phyloP scores from a whole-genome alignment of 2,113 vertebrate species.

The Charina bottae region DNA sequence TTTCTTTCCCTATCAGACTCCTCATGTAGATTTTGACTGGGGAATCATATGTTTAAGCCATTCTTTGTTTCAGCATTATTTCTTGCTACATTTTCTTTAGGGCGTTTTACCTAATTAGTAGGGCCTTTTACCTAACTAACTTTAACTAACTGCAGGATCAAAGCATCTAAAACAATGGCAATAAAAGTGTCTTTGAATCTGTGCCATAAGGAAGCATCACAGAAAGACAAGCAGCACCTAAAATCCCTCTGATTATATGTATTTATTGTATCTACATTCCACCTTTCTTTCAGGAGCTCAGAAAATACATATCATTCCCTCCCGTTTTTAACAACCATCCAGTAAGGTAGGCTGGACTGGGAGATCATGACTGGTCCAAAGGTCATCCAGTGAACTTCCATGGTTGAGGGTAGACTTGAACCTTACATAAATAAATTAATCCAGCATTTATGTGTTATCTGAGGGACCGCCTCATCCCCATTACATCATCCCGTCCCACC shows the following conservation, averaged over 20 bases:
- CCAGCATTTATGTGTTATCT: too few relatives aligned
- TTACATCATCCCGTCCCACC: too few relatives aligned
- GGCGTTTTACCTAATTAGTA: not conserved
- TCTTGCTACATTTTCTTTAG: not conserved
- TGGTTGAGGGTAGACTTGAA: not conserved
- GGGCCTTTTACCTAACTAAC: not conserved
- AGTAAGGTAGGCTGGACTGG: not conserved
- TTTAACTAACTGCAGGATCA: not conserved
- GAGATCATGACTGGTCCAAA: not conserved
- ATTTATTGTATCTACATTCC: not conserved
- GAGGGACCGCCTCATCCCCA: too few relatives aligned
- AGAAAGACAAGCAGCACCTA: not conserved
- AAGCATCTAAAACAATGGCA: not conserved
- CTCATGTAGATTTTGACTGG: not conserved
- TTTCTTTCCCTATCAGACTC: not conserved
- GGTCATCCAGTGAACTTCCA: not conserved
- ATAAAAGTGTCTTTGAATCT: not conserved
- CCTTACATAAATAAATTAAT: not conserved
- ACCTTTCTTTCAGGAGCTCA: not conserved
- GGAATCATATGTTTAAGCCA: not conserved
- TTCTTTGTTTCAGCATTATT: not conserved
- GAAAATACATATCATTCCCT: not conserved
- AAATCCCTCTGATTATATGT: not conserved
- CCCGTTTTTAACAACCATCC: not conserved
- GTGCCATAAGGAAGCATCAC: not conserved